Evolutionary conservation across 2,888 invertebrate genomes (phyloP).

Genomic region (Opisthograptis luteolata): DNA sequence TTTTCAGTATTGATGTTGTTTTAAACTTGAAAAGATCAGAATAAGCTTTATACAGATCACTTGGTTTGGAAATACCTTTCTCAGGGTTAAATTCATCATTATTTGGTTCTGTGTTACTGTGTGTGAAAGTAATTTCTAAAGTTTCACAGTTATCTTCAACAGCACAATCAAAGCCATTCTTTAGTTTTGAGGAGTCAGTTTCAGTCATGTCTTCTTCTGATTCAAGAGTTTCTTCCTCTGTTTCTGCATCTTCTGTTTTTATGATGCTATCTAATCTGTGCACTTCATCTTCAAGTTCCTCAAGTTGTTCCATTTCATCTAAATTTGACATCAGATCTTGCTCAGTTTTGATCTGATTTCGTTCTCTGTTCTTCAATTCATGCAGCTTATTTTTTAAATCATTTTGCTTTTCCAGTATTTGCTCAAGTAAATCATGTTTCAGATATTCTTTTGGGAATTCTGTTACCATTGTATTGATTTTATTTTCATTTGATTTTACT

Average conservation of each 20-base stretch:
- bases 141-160: slow-evolving; percentile 69
- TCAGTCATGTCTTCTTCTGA: slow-evolving; percentile 50
- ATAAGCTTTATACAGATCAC: slow-evolving; percentile 70
- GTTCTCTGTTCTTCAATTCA: slow-evolving; percentile 61
- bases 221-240: slow-evolving; percentile 56
- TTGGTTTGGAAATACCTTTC: slow-evolving; percentile 69
- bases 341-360: slow-evolving; percentile 54
- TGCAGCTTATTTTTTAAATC: slow-evolving; percentile 59
- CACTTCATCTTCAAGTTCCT: slow-evolving; percentile 84
- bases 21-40: slow-evolving; percentile 52
- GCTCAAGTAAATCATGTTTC: slow-evolving; percentile 59
- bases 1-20: slow-evolving; percentile 71
- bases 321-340: slow-evolving; percentile 74
- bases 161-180: slow-evolving; percentile 69
- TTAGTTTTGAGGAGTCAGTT: slow-evolving; percentile 37
- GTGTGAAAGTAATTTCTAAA: slow-evolving; percentile 65
- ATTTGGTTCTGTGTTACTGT: slow-evolving; percentile 55
- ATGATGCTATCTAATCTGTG: slow-evolving; percentile 65
- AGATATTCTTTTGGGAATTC: slow-evolving; percentile 31
- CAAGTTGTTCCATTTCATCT: slow-evolving; percentile 82
- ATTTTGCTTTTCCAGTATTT: slow-evolving; percentile 67
- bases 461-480: slow-evolving; percentile 21
- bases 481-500: slow-evolving; percentile 5
- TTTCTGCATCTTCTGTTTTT: slow-evolving; percentile 26
- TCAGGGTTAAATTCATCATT: slow-evolving; percentile 51